Evolutionary conservation across 2,797 vertebrate genomes (phyloP), one percentile per base, ranked within the genome.

Genomic region (Platalea minor): DNA sequence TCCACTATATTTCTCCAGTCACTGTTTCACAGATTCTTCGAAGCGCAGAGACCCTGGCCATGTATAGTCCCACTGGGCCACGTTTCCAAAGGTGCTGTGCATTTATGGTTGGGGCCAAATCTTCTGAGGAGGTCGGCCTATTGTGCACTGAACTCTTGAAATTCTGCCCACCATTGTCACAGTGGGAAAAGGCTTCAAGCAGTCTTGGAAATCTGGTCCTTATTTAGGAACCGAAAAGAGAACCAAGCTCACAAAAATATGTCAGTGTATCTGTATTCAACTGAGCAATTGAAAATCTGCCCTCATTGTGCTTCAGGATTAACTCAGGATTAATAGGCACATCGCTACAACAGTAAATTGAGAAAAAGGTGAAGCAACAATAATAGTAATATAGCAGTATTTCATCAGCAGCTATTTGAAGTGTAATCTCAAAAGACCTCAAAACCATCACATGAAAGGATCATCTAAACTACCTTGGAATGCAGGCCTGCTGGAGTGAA

Each of bases 131-230:
- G 89, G 75, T 89, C 43, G 2, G 78, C 26, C 64, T 94, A 43
- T 96, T 96, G 95, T 88, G 85, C 61, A 46, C 57, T 92, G 81
- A 87, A 61, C 75, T 95, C 81, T 96, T 96, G 94, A 95, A 96
- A 92, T 78, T 80, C 60, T 97, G 93, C 94, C 95, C 93, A 68
- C 88, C 93, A 97, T 96, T 95, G 94, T 96, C 93, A 93, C 35
- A 96, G 65, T 69, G 88, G 83, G 88, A 95, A 91, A 85, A 85
- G 88, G 83, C 89, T 96, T 91, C 29, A 7, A 96, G 92, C 92
- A 85, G 69, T 78, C 72, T 96, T 94, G 72, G 65, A 94, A 96
- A 95, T 96, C 92, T 96, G 96, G 84, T 96, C 72, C 56, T 92
- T 94, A 93, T 96, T 97, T 97, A 93, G 87, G 85, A 94, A 92